A percentile compares a stretch with the other conserved stretches of the same genome.
phyloP scores from a whole-genome alignment of 1,140 invertebrate species.

The Macrotrachela quadricornifera region DNA sequence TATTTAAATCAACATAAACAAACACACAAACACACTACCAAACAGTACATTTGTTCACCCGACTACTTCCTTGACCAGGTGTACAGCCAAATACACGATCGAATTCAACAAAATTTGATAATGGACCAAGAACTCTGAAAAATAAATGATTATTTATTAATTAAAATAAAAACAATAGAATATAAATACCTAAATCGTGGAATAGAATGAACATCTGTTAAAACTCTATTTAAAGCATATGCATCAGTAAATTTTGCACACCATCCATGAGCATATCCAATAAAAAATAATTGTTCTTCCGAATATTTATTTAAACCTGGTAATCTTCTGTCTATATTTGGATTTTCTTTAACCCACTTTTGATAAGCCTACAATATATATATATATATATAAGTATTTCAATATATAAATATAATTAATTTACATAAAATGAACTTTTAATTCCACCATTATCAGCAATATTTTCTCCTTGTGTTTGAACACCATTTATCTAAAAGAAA shows the following conservation, averaged over 20 bases:
- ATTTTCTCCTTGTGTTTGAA: too few species aligned
- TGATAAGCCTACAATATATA: conserved; percentile 28
- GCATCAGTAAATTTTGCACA: not conserved
- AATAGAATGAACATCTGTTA: too few species aligned
- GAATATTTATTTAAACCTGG: conserved; percentile 39
- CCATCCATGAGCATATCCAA: conserved; percentile 45
- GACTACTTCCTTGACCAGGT: conserved; percentile 1
- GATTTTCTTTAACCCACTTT: conserved; percentile 36
- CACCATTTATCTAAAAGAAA: too few species aligned
- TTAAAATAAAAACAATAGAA: not conserved
- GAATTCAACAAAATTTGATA: conserved; percentile 5
- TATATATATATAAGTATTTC: too few species aligned
- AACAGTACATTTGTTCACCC: conserved; percentile 6
- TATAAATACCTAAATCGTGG: not conserved
- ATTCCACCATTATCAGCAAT: too few species aligned
- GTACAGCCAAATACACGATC: conserved; percentile 3
- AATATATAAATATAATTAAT: too few species aligned
- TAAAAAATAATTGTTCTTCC: conserved; percentile 45
- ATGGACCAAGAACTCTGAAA: conserved; percentile 5
- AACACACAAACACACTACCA: not conserved
- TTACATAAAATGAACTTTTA: too few species aligned
- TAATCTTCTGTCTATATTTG: conserved; percentile 32
- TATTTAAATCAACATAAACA: too few species aligned
- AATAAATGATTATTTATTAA: not conserved
- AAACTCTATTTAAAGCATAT: too few species aligned